Percentiles rank a stretch among this genome's conserved stretches.
Conservation (phyloP, 23 tunicate genomes). For the Trididemnum nubilum region DNA sequence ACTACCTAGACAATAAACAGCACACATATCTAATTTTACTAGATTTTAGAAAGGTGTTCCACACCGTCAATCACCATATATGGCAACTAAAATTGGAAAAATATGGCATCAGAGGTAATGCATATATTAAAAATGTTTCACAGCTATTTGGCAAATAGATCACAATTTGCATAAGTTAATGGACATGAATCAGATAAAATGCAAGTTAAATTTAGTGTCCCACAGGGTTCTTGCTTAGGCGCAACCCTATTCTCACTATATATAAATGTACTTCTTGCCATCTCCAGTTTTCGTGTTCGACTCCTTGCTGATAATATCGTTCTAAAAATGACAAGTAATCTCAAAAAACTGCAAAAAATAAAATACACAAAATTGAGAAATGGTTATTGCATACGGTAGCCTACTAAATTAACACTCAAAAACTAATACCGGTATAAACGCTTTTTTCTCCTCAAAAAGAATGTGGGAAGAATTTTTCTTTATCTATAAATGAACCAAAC, state of each 20-base stretch:
- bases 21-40: background rate
- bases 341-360: background rate
- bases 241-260: background rate
- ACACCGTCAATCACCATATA: background rate
- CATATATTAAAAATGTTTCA: background rate
- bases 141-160: background rate
- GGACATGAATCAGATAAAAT: background rate
- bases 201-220: background rate
- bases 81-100: background rate
- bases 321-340: background rate
- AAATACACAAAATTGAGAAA: background rate
- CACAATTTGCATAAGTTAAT: background rate
- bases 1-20: background rate
- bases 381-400: background rate
- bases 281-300: background rate
- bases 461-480: background rate
- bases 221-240: background rate
- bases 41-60: background rate
- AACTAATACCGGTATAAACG: background rate
- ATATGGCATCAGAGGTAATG: background rate
- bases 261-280: background rate
- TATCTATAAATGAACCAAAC: background rate
- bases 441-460: background rate
- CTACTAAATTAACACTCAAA: background rate
- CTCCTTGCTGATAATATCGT: background rate